A percentile compares a stretch with the other conserved stretches of the same genome.
phyloP scores from a whole-genome alignment of 2,797 vertebrate species.

The Pempheris klunzingeri region DNA sequence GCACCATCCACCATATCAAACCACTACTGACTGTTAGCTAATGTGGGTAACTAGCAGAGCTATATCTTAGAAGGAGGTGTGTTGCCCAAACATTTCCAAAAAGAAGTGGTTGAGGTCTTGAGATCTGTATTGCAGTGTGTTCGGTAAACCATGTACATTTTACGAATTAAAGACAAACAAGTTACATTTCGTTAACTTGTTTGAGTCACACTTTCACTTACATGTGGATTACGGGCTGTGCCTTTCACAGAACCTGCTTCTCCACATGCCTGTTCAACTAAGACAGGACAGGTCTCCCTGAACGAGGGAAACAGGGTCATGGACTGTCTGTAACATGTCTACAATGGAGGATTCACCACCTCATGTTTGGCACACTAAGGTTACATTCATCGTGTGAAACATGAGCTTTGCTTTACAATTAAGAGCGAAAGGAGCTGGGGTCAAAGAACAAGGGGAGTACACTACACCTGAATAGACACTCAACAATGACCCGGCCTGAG shows the following conservation, averaged over 20 bases:
- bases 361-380: constrained; percentile 24
- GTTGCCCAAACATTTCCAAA: too few relatives aligned
- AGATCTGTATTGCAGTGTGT: neutral
- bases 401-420: constrained; percentile 13
- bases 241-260: constrained; percentile 27
- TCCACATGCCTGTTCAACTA: constrained; percentile 1
- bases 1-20: too few relatives aligned
- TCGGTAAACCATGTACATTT: neutral
- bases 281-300: neutral
- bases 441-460: constrained; percentile 14
- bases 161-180: too few relatives aligned
- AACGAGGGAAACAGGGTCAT: neutral
- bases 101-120: too few relatives aligned
- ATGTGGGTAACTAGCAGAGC: neutral
- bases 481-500: constrained; percentile 16
- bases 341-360: neutral
- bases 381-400: constrained; percentile 34
- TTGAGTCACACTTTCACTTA: neutral
- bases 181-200: too few relatives aligned
- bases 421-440: constrained; percentile 19
- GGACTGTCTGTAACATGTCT: neutral
- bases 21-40: too few relatives aligned
- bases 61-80: too few relatives aligned
- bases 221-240: neutral
- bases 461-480: constrained; percentile 20